Base-by-base conservation (phyloP, 2,113 vertebrate species). In the Oryzias javanicus region DNA sequence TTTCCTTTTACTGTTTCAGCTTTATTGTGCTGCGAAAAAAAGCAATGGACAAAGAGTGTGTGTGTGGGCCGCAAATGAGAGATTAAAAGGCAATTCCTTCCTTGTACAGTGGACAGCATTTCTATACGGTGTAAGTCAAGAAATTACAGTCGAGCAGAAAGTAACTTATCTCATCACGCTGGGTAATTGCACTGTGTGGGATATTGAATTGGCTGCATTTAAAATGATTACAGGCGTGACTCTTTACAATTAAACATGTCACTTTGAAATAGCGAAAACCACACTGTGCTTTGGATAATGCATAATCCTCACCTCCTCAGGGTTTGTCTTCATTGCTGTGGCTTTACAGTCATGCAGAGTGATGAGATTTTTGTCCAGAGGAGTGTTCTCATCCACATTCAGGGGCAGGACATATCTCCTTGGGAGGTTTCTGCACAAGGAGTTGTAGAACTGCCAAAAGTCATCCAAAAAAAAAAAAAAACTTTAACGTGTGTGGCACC, bases 361-460 rank as follows among this genome's bases (percentile, higher is more conserved):
- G 76, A 90, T 91, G 47, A 95, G 91, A 69, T 96, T 93, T 76
- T 91, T 78, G 51, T 92, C 91, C 58, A 80, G 18, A 0, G 92
- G 85, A 1, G 86, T 84, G 45, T 90, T 66, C 51, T 88, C 24
- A 45, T 83, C 88, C 73, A 95, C 77, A 0, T 72, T 51, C 69
- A 98, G 88, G 13, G 95, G 95, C 59, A 98, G 89, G 49, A 96
- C 93, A 56, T 96, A 98, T 72, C 95, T 92, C 49, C 91, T 88
- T 56, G 96, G 95, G 56, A 93, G 93, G 46, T 93, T 77, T 85
- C 73, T 91, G 56, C 91, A 75, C 49, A 89, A 0, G 0, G 88
- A 80, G 57, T 92, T 91, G 72, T 94, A 95, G 52, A 92, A 68
- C 96, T 98, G 74, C 61, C 22, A 76, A 71, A 60, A 40, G 6